Base-by-base conservation (phyloP, 2,888 invertebrate genomes). In the Spodoptera littoralis region DNA sequence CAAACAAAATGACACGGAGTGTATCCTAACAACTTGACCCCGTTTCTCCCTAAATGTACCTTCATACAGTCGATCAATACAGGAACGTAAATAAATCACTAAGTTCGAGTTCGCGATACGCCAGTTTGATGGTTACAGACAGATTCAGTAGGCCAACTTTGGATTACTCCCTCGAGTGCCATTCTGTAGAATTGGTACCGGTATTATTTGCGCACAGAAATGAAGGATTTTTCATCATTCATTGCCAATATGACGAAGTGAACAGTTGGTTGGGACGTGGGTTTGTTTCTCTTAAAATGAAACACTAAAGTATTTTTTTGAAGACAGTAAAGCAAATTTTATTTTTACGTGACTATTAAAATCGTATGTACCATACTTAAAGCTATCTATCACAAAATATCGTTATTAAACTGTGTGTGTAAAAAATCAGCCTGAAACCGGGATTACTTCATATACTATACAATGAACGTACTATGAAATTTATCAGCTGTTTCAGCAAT, bases 71-170 rank as follows among this genome's bases (percentile, higher is more conserved):
- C 86, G 91, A 92, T 93, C 92, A 87, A 92, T 93, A 92, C 88
- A 83, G 78, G 86, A 88, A 87, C 90, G 90, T 91, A 91, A 91
- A 92, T 91, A 92, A 93, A 93, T 92, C 91, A 92, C 90, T 85
- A 88, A 92, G 86, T 90, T 90, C 85, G 87, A 86, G 87, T 84
- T 79, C 80, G 84, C 83, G 80, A 85, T 82, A 80, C 76, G 79
- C 77, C 74, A 58, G 58, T 62, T 47, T 60, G 52, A 67, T 63
- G 55, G 52, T 27, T 62, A 64, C 73, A 66, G 74, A 65, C 67
- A 71, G 69, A 72, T 62, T 60, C 79, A 76, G 79, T 79, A 79
- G 70, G 62, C 65, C 70, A 79, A 79, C 47, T 79, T 73, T 56
- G 67, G 53, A 81, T 81, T 66, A 79, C 76, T 80, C 81, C 81